Evolutionary conservation across 1,140 invertebrate genomes (phyloP).

Genomic region (Drosophila orena): DNA sequence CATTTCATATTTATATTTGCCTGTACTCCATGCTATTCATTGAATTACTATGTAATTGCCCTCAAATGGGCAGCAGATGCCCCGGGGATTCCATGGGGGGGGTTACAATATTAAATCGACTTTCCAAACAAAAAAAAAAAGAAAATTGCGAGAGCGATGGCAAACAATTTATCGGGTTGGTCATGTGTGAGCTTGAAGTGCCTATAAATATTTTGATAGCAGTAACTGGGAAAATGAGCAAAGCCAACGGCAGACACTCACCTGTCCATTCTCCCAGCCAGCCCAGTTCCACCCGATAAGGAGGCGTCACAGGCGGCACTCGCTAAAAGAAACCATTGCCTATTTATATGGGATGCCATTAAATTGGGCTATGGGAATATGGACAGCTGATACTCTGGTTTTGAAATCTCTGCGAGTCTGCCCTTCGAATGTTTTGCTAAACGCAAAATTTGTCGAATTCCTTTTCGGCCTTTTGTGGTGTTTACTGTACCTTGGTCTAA

Average conservation of each 20-base stretch:
- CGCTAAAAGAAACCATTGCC: neutral
- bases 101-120: conserved; percentile 49
- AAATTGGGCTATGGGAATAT: conserved; percentile 7
- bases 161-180: conserved; percentile 42
- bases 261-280: conserved; percentile 59
- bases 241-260: conserved; percentile 69
- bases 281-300: conserved; percentile 9
- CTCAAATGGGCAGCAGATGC: conserved; percentile 38
- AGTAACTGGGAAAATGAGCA: conserved; percentile 45
- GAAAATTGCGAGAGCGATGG: conserved; percentile 14
- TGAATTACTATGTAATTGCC: conserved; percentile 77
- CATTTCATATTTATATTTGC: conserved; percentile 39
- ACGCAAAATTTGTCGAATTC: too few relatives aligned
- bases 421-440: too few relatives aligned
- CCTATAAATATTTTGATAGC: conserved; percentile 75
- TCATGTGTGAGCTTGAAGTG: conserved; percentile 31
- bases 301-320: neutral
- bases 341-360: conserved; percentile 1
- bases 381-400: neutral
- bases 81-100: conserved; percentile 5
- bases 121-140: too few relatives aligned
- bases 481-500: conserved; percentile 11
- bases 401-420: too few relatives aligned
- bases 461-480: neutral
- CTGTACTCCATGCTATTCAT: conserved; percentile 64